These are phyloP conservation scores for Epinotia brunnichana DNA, from an alignment of 2,888 invertebrate genomes.

Conservation along the genomic window DNA sequence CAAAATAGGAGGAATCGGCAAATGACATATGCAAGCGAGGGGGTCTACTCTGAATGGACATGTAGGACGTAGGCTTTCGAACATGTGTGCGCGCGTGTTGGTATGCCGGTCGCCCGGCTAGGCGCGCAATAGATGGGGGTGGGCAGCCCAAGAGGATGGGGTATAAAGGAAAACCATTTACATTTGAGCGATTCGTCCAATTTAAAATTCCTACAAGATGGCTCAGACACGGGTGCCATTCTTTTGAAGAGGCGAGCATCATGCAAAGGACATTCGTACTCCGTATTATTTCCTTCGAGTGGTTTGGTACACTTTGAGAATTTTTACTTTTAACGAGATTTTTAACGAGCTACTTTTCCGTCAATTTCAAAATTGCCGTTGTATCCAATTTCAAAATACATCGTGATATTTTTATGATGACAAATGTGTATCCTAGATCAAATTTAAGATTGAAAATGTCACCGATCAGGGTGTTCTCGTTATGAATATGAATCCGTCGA, in stretches of 20 bases:
- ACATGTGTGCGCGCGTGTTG: conserved; percentile 79
- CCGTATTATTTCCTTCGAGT: conserved; percentile 56
- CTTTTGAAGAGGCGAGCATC: conserved; percentile 80
- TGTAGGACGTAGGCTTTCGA: conserved; percentile 74
- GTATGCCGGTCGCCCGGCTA: conserved; percentile 81
- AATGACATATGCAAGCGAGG: conserved; percentile 75
- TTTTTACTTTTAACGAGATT: conserved; percentile 66
- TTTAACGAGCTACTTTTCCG: conserved; percentile 50
- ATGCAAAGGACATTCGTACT: conserved; percentile 71
- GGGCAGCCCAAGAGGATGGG: conserved; percentile 81
- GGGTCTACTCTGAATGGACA: conserved; percentile 72
- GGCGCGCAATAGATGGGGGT: conserved; percentile 82
- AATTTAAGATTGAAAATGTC: conserved; percentile 66
- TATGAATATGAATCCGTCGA: conserved; percentile 82
- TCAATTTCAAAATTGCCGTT: conserved; percentile 24
- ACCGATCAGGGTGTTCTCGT: conserved; percentile 70
- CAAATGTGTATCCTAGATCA: conserved; percentile 55
- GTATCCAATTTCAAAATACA: background rate
- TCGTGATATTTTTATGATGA: background rate
- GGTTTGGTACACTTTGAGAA: conserved; percentile 49
- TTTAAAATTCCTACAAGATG: conserved; percentile 85
- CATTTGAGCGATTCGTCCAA: conserved; percentile 85
- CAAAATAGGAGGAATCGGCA: conserved; percentile 64
- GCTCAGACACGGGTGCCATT: conserved; percentile 83
- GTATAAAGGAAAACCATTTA: conserved; percentile 85